Evolutionary conservation across 2,888 invertebrate genomes (phyloP).

Genomic region (Lasioglossum figueresi): DNA sequence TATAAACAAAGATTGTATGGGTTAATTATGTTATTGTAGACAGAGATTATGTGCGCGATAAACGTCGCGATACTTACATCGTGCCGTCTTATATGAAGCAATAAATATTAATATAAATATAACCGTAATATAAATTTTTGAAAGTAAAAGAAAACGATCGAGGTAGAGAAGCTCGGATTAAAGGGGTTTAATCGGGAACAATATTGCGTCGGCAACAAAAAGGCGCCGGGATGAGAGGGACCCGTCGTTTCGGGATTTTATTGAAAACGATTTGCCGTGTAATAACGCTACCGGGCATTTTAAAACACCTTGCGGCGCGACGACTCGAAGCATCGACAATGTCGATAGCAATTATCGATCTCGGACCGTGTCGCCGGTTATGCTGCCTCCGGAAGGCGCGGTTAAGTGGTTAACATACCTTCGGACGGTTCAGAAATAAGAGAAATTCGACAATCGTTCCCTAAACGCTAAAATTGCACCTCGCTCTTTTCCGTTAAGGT

Average conservation of each 20-base stretch:
- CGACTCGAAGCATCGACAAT: conserved; percentile 7
- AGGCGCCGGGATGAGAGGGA: background rate
- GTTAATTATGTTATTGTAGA: background rate
- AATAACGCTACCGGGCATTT: conserved; percentile 10
- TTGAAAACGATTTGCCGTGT: conserved; percentile 14
- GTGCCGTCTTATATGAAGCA: background rate
- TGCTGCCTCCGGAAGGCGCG: background rate
- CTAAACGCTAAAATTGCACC: background rate
- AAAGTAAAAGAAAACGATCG: background rate
- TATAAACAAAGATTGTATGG: background rate
- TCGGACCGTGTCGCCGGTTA: background rate
- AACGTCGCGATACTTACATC: too few relatives aligned
- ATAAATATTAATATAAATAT: background rate
- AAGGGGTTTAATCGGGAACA: background rate
- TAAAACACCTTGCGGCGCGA: conserved; percentile 15
- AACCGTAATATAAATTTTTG: background rate
- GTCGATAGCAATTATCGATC: conserved; percentile 22
- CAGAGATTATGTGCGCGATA: background rate
- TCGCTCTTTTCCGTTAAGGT: background rate
- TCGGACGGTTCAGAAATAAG: conserved; percentile 17
- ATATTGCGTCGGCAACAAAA: background rate
- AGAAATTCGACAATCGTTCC: background rate
- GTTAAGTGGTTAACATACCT: conserved; percentile 15
- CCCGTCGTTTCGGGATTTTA: background rate
- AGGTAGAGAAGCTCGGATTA: background rate